phyloP scores from a whole-genome alignment of 2,888 invertebrate species.

The Sminthurinus aureus region DNA sequence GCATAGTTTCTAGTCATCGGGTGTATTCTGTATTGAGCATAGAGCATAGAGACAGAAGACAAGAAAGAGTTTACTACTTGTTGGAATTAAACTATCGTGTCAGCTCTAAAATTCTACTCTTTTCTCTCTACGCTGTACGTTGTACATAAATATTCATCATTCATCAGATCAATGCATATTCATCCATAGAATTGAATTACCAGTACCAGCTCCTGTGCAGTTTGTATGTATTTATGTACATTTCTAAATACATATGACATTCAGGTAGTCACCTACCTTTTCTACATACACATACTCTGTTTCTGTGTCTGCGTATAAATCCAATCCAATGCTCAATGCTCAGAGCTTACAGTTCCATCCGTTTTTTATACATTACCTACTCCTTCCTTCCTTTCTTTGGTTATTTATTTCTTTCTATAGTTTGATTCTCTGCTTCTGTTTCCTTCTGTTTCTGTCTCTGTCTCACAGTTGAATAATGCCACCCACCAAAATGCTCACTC shows the following conservation, averaged over 20 bases:
- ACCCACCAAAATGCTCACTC: slow-evolving; percentile 59
- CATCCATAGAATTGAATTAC: background rate
- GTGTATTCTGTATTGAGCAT: too few relatives aligned
- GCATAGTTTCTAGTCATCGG: too few relatives aligned
- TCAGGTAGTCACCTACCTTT: too few relatives aligned
- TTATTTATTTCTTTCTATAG: too few relatives aligned
- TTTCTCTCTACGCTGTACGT: background rate
- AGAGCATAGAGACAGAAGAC: background rate
- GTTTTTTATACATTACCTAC: background rate
- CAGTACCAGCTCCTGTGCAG: background rate
- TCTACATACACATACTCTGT: background rate
- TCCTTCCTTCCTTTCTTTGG: background rate
- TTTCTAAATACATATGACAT: background rate
- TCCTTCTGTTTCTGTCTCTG: slow-evolving; percentile 26
- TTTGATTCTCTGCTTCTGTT: background rate
- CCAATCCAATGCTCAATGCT: background rate
- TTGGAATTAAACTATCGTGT: background rate
- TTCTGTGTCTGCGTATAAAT: background rate
- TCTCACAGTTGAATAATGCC: slow-evolving; percentile 52
- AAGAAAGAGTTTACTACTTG: background rate
- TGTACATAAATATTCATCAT: background rate
- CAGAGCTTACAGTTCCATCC: background rate
- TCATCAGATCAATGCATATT: slow-evolving; percentile 20
- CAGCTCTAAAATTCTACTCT: background rate
- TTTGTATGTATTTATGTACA: background rate